Base-by-base conservation (phyloP, 2,113 vertebrate genomes). In the Centropus bengalensis region DNA sequence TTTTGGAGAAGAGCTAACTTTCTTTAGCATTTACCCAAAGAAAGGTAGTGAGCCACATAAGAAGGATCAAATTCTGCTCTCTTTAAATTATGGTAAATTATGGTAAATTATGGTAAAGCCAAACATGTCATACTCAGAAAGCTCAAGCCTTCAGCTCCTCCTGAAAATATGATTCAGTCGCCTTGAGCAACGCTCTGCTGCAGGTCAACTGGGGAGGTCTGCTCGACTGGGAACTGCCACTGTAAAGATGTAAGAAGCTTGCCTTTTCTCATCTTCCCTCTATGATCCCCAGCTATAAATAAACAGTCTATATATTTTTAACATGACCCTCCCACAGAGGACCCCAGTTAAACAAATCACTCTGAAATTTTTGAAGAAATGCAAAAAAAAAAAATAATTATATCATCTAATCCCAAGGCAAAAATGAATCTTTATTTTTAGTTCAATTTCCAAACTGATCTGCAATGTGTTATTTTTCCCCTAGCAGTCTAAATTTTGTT, bases 401-500 rank as follows among this genome's bases (percentile, higher is more conserved):
- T 71, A 32, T 14, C 16, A 38, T 84, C 55, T 60, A 82, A 71
- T 51, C 7, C 47, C 18, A 26, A 42, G 3, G 63, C 36, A 96
- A 91, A 88, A 74, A 14, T 12, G 79, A 38, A 23, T 38, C 23
- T 58, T 89, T 94, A 86, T 91, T 93, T 97, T 95, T 75, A 88
- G 69, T 45, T 51, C 55, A 2, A 38, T 83, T 92, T 96, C 60
- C 87, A 86, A 94, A 93, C 75, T 26, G 14, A 91, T 88, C 69
- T 70, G 88, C 28, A 85, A 56, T 27, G 55, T 27, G 87, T 87
- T 96, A 96, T 97, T 97, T 97, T 94, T 79, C 86, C 23, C 44
- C 44, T 22, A 83, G 30, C 3, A 26, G 38, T 69, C 75, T 67
- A 91, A 54, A 79, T 84, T 76, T 84, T 83, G n/a, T 76, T 95